Evolutionary conservation across 2,797 vertebrate species (phyloP).

Genomic region (Thaleichthys pacificus): DNA sequence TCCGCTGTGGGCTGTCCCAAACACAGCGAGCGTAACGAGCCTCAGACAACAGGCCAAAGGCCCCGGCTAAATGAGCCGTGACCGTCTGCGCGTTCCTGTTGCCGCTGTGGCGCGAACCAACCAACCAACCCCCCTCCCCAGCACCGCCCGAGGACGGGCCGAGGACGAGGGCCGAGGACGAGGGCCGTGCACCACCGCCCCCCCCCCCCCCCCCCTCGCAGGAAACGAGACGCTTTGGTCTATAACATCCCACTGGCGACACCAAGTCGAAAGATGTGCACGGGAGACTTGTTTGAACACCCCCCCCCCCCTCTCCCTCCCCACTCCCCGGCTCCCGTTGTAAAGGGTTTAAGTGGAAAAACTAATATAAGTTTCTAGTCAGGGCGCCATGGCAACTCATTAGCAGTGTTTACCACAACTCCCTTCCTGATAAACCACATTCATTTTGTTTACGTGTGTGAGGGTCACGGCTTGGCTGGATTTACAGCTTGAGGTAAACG

Average conservation of each 20-base stretch:
- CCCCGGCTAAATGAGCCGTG: conserved; percentile 28
- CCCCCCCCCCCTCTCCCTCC: too few relatives aligned
- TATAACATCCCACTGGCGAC: too few relatives aligned
- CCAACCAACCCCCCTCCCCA: too few relatives aligned
- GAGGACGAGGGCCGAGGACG: too few relatives aligned
- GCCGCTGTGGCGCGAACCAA: too few relatives aligned
- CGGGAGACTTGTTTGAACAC: too few relatives aligned
- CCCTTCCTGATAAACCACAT: conserved; percentile 28
- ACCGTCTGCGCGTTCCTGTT: conserved; percentile 15
- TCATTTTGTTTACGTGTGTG: neutral
- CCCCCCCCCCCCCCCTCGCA: neutral
- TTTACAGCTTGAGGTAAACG: conserved; percentile 33
- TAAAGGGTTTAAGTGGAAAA: conserved; percentile 37
- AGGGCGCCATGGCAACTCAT: neutral
- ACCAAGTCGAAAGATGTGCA: too few relatives aligned
- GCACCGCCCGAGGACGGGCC: conserved; percentile 12
- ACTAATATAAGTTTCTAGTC: conserved; percentile 33
- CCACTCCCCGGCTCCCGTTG: neutral
- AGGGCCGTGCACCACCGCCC: conserved; percentile 9
- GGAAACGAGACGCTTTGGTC: neutral
- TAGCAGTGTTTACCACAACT: conserved; percentile 15
- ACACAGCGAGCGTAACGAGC: neutral
- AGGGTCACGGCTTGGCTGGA: conserved; percentile 11
- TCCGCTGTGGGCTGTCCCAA: too few relatives aligned
- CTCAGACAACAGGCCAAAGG: neutral